phyloP scores from a whole-genome alignment of 2,113 vertebrate genomes.

The Phasianus colchicus region DNA sequence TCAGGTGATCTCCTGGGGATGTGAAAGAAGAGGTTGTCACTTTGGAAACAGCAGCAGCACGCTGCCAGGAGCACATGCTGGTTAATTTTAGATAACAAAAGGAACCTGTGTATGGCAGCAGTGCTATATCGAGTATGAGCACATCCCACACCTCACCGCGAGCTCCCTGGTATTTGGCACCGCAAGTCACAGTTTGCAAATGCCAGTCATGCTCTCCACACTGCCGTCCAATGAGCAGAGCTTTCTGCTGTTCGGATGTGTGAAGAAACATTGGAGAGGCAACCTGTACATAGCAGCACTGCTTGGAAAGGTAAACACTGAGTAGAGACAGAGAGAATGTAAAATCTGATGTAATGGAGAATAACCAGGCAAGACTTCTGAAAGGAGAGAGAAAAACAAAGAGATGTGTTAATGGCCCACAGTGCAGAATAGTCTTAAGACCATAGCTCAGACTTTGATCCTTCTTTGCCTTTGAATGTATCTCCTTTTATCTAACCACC shows the following conservation, averaged over 20 bases:
- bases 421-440: not conserved
- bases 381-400: not conserved
- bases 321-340: not conserved
- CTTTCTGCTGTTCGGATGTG: not conserved
- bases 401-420: not conserved
- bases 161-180: not conserved
- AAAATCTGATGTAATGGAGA: not conserved
- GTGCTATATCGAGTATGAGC: not conserved
- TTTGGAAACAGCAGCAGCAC: slow-evolving; percentile 57
- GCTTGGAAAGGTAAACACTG: not conserved
- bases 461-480: not conserved
- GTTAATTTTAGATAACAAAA: slow-evolving; percentile 68
- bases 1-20: slow-evolving; percentile 8
- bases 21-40: slow-evolving; percentile 49
- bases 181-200: not conserved
- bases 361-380: not conserved
- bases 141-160: not conserved
- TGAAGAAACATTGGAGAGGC: not conserved
- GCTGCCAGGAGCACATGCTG: not conserved
- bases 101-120: not conserved
- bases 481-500: not conserved
- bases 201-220: not conserved
- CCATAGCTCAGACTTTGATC: not conserved
- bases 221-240: not conserved
- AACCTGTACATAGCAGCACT: not conserved